These are phyloP conservation scores for Peromyscus leucopus DNA, from an alignment of 2,113 vertebrate genomes.

Conservation along the genomic window DNA sequence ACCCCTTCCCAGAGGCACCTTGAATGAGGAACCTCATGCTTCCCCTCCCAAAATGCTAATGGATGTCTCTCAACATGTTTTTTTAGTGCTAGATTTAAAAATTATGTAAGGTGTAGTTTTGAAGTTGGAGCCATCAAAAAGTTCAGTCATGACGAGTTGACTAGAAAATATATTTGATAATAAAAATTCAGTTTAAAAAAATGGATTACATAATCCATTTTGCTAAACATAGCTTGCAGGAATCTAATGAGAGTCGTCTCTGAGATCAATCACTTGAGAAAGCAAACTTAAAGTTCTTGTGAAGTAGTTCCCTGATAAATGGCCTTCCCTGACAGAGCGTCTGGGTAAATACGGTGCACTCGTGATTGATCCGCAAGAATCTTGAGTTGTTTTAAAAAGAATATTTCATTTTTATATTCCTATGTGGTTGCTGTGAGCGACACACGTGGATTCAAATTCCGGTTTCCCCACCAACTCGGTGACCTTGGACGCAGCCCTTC, in stretches of 20 bases:
- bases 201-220: constrained; percentile 84
- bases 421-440: background rate
- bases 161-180: constrained; percentile 84
- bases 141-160: constrained; percentile 83
- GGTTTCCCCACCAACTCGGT: background rate
- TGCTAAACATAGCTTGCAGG: constrained; percentile 84
- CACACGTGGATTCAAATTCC: constrained; percentile 19
- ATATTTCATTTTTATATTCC: constrained; percentile 75
- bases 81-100: constrained; percentile 75
- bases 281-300: constrained; percentile 80
- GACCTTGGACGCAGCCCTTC: constrained; percentile 63
- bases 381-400: constrained; percentile 75
- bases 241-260: constrained; percentile 83
- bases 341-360: constrained; percentile 69
- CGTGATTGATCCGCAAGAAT: constrained; percentile 69
- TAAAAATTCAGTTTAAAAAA: constrained; percentile 84
- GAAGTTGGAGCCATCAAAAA: constrained; percentile 85
- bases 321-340: constrained; percentile 67
- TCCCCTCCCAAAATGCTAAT: constrained; percentile 69
- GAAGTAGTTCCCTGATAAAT: constrained; percentile 77
- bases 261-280: constrained; percentile 80
- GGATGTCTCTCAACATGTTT: constrained; percentile 61
- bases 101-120: constrained; percentile 76
- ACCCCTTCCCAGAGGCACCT: background rate
- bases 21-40: background rate